These are phyloP conservation scores for Reticulitermes speratus DNA, from an alignment of 1,140 invertebrate genomes.

Conservation along the genomic window DNA sequence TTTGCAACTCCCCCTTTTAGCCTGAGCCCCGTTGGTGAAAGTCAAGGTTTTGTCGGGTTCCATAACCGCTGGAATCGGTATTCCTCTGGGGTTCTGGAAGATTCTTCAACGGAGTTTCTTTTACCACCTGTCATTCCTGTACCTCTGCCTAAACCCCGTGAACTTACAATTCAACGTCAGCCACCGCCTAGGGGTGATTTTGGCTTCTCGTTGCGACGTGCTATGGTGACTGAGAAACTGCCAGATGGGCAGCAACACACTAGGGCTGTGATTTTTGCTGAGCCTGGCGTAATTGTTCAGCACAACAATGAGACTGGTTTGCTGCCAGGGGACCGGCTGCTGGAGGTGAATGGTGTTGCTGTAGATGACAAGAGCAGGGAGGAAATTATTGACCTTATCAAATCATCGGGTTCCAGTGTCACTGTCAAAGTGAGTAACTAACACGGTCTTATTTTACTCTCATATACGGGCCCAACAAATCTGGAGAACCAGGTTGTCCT, in stretches of 20 bases:
- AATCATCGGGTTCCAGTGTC: conserved; percentile 77
- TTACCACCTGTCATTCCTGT: conserved; percentile 75
- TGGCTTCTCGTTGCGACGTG: conserved; percentile 89
- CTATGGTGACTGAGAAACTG: conserved; percentile 41
- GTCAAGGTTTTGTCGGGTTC: conserved; percentile 62
- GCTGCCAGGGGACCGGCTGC: conserved; percentile 85
- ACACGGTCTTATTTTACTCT: conserved; percentile 26
- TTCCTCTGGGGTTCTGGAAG: conserved; percentile 68
- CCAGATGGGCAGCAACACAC: conserved; percentile 39
- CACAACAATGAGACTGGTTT: conserved; percentile 79
- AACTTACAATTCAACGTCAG: conserved; percentile 76
- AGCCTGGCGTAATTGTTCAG: conserved; percentile 79
- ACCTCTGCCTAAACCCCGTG: conserved; percentile 70
- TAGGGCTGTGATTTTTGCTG: conserved; percentile 85
- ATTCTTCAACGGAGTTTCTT: conserved; percentile 64
- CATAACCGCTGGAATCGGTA: conserved; percentile 40
- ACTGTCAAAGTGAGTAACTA: conserved; percentile 71
- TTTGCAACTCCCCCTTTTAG: conserved; percentile 83
- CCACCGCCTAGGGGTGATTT: conserved; percentile 87
- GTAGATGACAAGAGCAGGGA: conserved; percentile 85
- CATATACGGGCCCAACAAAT: too few species aligned
- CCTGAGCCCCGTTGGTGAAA: conserved; percentile 76
- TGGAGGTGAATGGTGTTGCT: conserved; percentile 85
- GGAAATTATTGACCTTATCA: conserved; percentile 91
- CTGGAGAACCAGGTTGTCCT: too few species aligned